Conservation (phyloP, 2,888 invertebrate genomes). For the Cantharis rufa region DNA sequence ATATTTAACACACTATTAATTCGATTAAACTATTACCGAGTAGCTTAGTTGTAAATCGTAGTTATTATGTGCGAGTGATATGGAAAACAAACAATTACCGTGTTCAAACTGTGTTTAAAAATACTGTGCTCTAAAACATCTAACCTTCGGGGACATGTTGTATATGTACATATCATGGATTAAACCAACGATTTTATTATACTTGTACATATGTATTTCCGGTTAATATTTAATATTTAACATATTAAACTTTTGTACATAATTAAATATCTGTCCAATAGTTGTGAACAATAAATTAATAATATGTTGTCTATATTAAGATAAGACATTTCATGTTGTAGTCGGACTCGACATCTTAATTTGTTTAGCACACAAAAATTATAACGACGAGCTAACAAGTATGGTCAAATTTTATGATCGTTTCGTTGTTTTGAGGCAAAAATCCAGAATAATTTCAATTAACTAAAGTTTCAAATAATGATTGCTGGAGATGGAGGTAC, state of each 20-base stretch:
- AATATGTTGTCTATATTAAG: neutral
- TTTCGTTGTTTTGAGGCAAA: no score
- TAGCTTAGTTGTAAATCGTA: neutral
- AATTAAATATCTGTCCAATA: conserved; percentile 31
- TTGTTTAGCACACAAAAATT: neutral
- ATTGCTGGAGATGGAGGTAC: no score
- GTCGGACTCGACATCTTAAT: neutral
- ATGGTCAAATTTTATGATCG: neutral
- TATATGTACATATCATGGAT: conserved; percentile 36
- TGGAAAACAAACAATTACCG: conserved; percentile 28
- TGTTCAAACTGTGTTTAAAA: conserved; percentile 22
- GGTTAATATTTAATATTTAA: conserved; percentile 24
- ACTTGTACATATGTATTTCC: conserved; percentile 26
- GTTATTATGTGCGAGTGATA: conserved; percentile 31
- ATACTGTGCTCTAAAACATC: conserved; percentile 14
- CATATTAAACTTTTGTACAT: conserved; percentile 26
- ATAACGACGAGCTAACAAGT: neutral
- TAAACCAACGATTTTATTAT: conserved; percentile 30
- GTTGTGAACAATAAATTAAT: conserved; percentile 24
- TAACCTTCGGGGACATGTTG: conserved; percentile 29
- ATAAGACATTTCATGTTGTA: neutral
- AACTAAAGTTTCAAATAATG: no score
- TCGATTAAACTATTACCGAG: neutral
- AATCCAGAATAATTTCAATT: no score
- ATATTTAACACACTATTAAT: conserved; percentile 19